A percentile compares a stretch with the other conserved stretches of the same genome.
These are phyloP conservation scores for Thamnaconus septentrionalis DNA, from an alignment of 2,113 vertebrate genomes.

Conservation along the genomic window DNA sequence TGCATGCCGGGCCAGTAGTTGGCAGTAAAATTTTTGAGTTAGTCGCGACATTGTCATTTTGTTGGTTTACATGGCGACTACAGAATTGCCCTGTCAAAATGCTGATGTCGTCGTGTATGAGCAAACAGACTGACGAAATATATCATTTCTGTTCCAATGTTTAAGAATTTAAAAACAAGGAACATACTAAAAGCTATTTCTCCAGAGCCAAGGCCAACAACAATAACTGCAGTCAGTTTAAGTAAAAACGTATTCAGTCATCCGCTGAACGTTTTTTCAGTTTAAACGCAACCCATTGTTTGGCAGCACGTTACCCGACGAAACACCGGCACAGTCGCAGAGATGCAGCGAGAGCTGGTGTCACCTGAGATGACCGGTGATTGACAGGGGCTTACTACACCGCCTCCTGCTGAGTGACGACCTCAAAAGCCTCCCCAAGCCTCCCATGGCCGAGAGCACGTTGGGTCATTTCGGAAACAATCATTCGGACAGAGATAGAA, in stretches of 20 bases:
- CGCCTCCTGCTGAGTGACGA: not conserved
- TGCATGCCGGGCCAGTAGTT: no score
- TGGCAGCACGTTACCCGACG: not conserved
- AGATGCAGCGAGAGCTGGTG: conserved; percentile 2
- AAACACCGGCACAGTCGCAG: conserved; percentile 3
- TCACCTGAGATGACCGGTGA: conserved; percentile 29
- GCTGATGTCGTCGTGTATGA: no score
- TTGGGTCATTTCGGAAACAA: not conserved
- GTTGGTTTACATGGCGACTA: no score
- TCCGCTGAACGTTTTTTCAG: not conserved
- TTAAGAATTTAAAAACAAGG: no score
- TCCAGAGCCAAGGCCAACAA: no score
- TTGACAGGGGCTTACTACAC: not conserved
- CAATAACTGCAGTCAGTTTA: no score
- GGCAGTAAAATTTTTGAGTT: no score
- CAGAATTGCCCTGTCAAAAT: no score
- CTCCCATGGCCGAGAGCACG: conserved; percentile 1
- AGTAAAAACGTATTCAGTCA: conserved; percentile 1
- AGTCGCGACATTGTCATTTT: no score
- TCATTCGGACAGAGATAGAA: not conserved
- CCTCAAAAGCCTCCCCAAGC: not conserved
- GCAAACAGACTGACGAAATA: no score
- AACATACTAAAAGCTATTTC: no score
- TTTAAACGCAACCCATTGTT: not conserved
- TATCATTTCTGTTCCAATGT: no score